A percentile compares a stretch with the other conserved stretches of the same genome.
Evolutionary conservation across 2,888 invertebrate species (phyloP).

Genomic region (Scaptomyza polygonia): DNA sequence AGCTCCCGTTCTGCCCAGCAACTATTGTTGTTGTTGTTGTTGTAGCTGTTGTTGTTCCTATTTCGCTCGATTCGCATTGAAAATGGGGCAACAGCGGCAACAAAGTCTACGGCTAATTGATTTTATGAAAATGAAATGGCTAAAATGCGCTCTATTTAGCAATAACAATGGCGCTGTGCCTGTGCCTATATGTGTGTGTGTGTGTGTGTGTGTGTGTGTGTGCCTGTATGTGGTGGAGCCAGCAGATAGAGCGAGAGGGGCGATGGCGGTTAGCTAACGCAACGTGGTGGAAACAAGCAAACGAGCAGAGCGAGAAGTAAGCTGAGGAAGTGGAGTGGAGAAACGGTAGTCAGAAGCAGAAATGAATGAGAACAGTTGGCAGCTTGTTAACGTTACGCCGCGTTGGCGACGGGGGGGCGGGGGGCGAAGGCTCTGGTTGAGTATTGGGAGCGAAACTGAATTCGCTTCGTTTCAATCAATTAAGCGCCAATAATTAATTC

Average conservation of each 20-base stretch:
- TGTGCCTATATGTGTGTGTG: neutral
- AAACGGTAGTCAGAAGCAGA: constrained; percentile 21
- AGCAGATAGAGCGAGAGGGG: too few relatives aligned
- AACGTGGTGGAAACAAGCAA: constrained; percentile 7
- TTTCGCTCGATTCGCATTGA: constrained; percentile 40
- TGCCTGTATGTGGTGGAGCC: too few relatives aligned
- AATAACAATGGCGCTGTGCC: constrained; percentile 64
- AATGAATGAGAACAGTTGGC: constrained; percentile 53
- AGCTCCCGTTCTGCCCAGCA: constrained; percentile 16
- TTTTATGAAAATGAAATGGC: constrained; percentile 78
- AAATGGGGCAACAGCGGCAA: constrained; percentile 55
- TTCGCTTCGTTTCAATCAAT: constrained; percentile 81
- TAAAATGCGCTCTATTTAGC: constrained; percentile 79
- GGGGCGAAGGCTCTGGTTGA: neutral
- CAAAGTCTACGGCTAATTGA: constrained; percentile 64
- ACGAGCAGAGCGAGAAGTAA: neutral
- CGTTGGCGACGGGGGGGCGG: neutral
- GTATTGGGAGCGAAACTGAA: constrained; percentile 33
- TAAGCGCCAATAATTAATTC: constrained; percentile 83
- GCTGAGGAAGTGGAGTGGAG: neutral
- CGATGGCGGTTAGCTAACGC: neutral
- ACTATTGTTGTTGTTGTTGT: constrained; percentile 17
- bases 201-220: neutral
- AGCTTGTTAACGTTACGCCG: constrained; percentile 40
- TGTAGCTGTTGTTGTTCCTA: constrained; percentile 26